Percentiles rank a stretch among this genome's conserved stretches.
These are phyloP conservation scores for zebrafish (Danio rerio) DNA, from an alignment of 2,113 vertebrate species.

Conservation along the genomic window GRCz12tu NC_133188.1:3433001-3433500, in stretches of 20 bases:
- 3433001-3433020: neutral
- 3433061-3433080: conserved; percentile 27
- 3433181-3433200: conserved; percentile 66
- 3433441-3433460: neutral
- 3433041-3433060: conserved; percentile 35
- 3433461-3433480: neutral
- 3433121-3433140: conserved; percentile 74
- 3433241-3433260: conserved; percentile 68
- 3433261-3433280: conserved; percentile 64
- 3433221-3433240: conserved; percentile 70
- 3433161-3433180: conserved; percentile 50
- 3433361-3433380: conserved; percentile 71
- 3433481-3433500: neutral
- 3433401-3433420: conserved; percentile 31
- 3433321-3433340: conserved; percentile 78
- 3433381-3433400: conserved; percentile 67
- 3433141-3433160: conserved; percentile 71
- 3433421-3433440: conserved; percentile 8
- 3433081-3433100: conserved; percentile 40
- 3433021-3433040: neutral
- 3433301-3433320: conserved; percentile 69
- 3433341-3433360: conserved; percentile 70
- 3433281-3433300: conserved; percentile 76
- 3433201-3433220: conserved; percentile 70
- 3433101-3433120: conserved; percentile 58